A percentile compares a stretch with the other conserved stretches of the same genome.
Evolutionary conservation across 2,888 invertebrate species (phyloP).

Genomic region (Scaptomyza caliginosa): DNA sequence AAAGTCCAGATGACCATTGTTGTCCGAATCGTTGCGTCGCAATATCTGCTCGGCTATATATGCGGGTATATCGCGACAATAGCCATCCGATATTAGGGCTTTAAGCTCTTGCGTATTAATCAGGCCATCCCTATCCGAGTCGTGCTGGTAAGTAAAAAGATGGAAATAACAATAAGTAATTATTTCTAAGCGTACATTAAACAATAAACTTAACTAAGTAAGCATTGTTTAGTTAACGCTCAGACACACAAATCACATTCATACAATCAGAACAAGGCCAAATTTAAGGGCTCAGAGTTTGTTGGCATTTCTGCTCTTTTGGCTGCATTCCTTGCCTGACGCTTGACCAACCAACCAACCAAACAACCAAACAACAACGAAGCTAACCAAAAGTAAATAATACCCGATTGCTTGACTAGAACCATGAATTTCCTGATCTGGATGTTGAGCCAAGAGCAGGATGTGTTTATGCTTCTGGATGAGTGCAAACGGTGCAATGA

Average conservation of each 20-base stretch:
- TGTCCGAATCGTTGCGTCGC: conserved; percentile 87
- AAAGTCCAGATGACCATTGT: conserved; percentile 87
- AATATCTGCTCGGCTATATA: conserved; percentile 88
- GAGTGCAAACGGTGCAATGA: neutral
- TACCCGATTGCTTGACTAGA: no score
- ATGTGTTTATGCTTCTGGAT: neutral
- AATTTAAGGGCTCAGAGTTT: neutral
- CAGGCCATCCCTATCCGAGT: conserved; percentile 88
- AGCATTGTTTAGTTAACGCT: neutral
- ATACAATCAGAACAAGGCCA: neutral
- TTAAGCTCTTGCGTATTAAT: conserved; percentile 88
- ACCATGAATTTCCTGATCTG: conserved; percentile 2
- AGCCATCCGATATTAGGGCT: conserved; percentile 78
- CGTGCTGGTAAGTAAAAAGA: no score
- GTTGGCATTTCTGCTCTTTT: neutral
- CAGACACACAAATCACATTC: neutral
- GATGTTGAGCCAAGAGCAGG: neutral
- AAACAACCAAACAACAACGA: no score
- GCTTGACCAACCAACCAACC: no score
- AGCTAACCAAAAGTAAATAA: no score
- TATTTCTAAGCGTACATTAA: no score
- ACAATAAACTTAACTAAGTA: no score
- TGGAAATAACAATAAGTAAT: no score
- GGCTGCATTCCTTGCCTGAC: neutral
- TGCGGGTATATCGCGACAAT: conserved; percentile 87